Conservation (phyloP, 2,888 invertebrate species). For the Linnaemya tessellans region DNA sequence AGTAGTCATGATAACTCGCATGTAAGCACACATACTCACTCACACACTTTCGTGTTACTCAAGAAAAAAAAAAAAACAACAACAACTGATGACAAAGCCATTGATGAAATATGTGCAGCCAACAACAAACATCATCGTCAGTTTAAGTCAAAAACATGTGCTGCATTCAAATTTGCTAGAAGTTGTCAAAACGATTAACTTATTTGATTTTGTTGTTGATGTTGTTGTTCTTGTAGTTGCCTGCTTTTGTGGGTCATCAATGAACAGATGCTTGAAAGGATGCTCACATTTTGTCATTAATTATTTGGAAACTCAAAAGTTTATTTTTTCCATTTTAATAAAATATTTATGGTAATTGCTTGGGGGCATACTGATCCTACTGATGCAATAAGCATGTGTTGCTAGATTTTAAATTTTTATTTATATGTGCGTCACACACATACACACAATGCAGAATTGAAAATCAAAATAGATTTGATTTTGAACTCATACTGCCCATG, state of each 20-base stretch:
- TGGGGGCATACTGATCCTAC: no score
- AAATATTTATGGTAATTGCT: no score
- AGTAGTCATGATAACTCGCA: slow-evolving; percentile 3
- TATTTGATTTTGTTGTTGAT: slow-evolving; percentile 7
- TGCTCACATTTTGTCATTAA: background rate
- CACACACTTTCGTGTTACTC: background rate
- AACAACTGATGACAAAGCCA: slow-evolving; percentile 33
- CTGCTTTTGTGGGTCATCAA: slow-evolving; percentile 17
- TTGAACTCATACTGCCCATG: no score
- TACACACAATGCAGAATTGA: no score
- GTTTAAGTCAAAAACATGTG: slow-evolving; percentile 53
- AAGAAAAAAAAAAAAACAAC: no score
- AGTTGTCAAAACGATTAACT: slow-evolving; percentile 58
- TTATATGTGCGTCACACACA: no score
- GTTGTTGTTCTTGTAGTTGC: background rate
- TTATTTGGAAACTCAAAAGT: background rate
- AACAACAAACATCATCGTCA: slow-evolving; percentile 1
- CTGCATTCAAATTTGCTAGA: slow-evolving; percentile 42
- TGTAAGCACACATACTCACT: background rate
- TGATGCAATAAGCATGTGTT: no score
- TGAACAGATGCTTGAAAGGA: background rate
- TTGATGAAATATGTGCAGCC: slow-evolving; percentile 25
- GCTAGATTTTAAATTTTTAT: no score
- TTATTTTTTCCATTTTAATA: no score
- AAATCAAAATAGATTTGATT: no score